Percentiles rank a stretch among this genome's conserved stretches.
These are phyloP conservation scores for Callorhinus ursinus DNA, from an alignment of 2,113 vertebrate genomes.

Conservation along the genomic window DNA sequence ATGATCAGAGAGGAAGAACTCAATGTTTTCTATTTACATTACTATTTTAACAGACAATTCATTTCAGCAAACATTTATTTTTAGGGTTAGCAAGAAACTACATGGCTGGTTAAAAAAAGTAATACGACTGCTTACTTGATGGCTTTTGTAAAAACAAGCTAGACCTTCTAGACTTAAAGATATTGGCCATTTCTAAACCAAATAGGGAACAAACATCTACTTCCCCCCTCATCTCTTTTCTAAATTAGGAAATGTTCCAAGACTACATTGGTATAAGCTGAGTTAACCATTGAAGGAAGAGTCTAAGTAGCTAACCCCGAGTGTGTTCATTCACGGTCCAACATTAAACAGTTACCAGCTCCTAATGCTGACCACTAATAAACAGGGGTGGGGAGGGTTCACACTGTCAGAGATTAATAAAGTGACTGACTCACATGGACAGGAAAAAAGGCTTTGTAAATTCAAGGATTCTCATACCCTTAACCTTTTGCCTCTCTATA, in stretches of 20 bases:
- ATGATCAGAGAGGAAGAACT: neutral
- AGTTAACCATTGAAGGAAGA: neutral
- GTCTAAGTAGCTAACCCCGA: neutral
- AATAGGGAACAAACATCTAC: neutral
- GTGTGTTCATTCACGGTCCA: neutral
- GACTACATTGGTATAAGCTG: neutral
- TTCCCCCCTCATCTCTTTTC: neutral
- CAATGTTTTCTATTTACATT: neutral
- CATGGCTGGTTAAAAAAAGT: neutral
- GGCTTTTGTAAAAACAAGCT: neutral
- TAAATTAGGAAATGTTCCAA: constrained; percentile 29
- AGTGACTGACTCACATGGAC: neutral
- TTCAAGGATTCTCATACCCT: neutral
- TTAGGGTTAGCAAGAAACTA: neutral
- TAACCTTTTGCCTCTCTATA: neutral
- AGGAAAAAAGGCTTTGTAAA: neutral
- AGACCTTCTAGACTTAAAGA: neutral
- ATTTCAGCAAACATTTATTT: neutral
- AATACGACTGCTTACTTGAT: neutral
- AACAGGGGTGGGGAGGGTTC: neutral
- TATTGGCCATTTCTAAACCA: constrained; percentile 22
- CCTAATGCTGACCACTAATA: neutral
- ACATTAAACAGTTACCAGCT: neutral
- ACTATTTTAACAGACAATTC: neutral
- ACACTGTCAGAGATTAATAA: neutral